Conservation (phyloP, 2,888 invertebrate genomes). For the Scotopteryx bipunctaria region DNA sequence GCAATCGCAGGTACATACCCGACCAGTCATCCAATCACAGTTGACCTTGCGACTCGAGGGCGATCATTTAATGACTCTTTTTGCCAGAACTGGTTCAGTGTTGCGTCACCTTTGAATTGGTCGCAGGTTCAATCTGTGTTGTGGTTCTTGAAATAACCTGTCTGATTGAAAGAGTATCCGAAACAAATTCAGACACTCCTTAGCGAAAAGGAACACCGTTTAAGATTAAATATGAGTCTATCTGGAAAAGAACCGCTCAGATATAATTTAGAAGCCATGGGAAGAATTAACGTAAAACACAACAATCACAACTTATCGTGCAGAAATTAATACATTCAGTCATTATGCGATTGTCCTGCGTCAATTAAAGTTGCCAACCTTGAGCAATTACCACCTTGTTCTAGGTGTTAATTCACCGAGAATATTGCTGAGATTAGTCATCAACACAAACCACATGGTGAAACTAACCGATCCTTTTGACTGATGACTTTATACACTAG, state of each 20-base stretch:
- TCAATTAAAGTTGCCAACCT: constrained; percentile 21
- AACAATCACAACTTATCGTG: constrained; percentile 1
- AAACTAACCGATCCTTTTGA: neutral
- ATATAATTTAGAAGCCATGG: too few relatives aligned
- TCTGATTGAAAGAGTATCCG: neutral
- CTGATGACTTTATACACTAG: neutral
- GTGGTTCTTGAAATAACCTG: constrained; percentile 1
- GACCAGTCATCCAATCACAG: constrained; percentile 14
- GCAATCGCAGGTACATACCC: constrained; percentile 18
- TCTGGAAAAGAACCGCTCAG: neutral
- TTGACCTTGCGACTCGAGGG: constrained; percentile 23
- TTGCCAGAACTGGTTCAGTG: constrained; percentile 7
- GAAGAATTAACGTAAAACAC: too few relatives aligned
- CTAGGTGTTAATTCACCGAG: constrained; percentile 22
- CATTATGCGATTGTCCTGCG: constrained; percentile 6
- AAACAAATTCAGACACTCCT: too few relatives aligned
- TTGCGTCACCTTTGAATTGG: constrained; percentile 6
- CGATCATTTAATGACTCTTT: constrained; percentile 15
- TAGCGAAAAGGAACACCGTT: too few relatives aligned
- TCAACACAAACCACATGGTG: neutral
- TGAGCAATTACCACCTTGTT: constrained; percentile 16
- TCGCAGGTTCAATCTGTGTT: constrained; percentile 2
- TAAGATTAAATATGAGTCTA: too few relatives aligned
- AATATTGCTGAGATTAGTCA: constrained; percentile 17
- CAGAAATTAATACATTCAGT: neutral